Percentiles rank a stretch among this genome's conserved stretches.
Evolutionary conservation across 2,113 vertebrate species (phyloP).

Genomic region (Aldabrachelys gigantea): DNA sequence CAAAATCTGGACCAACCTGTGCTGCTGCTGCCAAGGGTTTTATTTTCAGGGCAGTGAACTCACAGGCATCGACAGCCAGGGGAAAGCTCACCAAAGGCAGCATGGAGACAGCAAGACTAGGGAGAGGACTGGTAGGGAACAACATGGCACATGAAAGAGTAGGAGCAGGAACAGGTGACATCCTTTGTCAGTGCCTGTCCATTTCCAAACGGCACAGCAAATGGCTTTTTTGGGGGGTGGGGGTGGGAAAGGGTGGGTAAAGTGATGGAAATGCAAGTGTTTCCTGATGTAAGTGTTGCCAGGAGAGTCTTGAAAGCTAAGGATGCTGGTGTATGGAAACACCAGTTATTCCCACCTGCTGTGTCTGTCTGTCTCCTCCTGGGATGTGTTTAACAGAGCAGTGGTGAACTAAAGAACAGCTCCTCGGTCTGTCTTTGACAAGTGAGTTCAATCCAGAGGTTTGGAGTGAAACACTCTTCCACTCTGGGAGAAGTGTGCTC

Average conservation of each 20-base stretch:
- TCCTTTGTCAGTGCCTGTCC: background rate
- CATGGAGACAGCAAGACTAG: background rate
- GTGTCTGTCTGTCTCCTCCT: background rate
- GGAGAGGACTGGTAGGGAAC: background rate
- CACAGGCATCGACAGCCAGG: rapidly evolving
- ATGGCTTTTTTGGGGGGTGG: background rate
- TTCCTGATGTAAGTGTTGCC: background rate
- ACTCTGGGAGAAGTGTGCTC: background rate
- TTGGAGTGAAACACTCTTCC: background rate
- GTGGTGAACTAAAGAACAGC: rapidly evolving
- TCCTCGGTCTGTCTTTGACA: background rate
- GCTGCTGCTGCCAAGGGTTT: rapidly evolving
- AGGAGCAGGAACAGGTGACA: background rate
- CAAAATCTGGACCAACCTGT: background rate
- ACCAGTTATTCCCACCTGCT: background rate
- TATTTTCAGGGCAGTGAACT: rapidly evolving
- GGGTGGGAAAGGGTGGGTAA: background rate
- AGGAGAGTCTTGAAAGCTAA: background rate
- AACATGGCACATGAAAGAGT: rapidly evolving
- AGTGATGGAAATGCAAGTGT: background rate
- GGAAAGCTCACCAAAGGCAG: background rate
- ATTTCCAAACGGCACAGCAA: background rate
- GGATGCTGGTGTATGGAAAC: background rate
- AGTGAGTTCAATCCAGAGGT: background rate
- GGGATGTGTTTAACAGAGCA: rapidly evolving